Evolutionary conservation across 2,113 vertebrate genomes (phyloP).

Genomic region (Phasianus colchicus): DNA sequence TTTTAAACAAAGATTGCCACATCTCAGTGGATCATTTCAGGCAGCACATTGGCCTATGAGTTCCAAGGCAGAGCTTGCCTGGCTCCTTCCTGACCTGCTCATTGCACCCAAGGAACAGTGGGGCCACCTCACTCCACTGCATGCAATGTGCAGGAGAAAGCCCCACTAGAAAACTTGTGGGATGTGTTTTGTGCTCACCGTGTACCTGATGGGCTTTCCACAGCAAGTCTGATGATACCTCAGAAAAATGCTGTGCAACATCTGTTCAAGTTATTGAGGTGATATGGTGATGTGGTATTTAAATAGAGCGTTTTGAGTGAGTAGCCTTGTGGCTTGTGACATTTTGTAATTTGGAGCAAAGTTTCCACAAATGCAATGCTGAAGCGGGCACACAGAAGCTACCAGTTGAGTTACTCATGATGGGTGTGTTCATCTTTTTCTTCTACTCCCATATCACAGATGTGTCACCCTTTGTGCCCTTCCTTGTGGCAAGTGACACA

Average conservation of each 20-base stretch:
- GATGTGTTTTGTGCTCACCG: background rate
- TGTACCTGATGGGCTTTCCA: background rate
- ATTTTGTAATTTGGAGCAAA: background rate
- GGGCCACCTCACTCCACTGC: background rate
- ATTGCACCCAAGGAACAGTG: background rate
- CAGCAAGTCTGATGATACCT: background rate
- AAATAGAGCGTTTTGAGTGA: background rate
- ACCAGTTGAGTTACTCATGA: background rate
- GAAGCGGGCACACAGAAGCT: background rate
- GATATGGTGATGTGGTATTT: background rate
- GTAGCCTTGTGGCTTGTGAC: background rate
- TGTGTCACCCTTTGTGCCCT: background rate
- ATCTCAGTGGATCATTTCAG: background rate
- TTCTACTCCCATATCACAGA: background rate
- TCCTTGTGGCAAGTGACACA: background rate
- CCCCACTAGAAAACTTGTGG: background rate
- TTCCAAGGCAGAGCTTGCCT: constrained; percentile 1
- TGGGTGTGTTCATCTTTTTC: background rate
- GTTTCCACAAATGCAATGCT: background rate
- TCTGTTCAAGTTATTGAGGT: background rate
- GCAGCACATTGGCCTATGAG: background rate
- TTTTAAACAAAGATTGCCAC: background rate
- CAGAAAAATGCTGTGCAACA: background rate
- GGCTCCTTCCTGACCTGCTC: background rate
- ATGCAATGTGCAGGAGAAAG: background rate